Evolutionary conservation across 2,797 vertebrate genomes (phyloP), one percentile per base, ranked within the genome.

Genomic region (Platyrinchus mystaceus): DNA sequence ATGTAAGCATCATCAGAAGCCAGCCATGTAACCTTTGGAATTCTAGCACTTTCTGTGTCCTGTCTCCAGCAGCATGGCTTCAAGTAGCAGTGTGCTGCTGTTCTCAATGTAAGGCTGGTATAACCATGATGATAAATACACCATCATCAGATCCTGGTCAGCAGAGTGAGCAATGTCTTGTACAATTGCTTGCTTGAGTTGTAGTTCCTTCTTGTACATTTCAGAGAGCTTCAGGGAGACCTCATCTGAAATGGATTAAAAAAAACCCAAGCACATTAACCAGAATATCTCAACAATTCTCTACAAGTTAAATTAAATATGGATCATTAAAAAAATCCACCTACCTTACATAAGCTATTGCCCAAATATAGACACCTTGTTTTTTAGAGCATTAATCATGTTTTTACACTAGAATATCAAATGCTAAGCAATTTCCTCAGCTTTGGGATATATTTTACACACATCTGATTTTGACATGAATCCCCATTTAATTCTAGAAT

Each of bases 51-150:
- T 49, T 37, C 99, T 98, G 77, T 99, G 99, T 36, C 99, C 99
- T 0, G 99, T 99, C 97, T 99, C 99, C 59, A 99, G 97, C 80
- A 99, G 98, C 98, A 99, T 98, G 64, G 98, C 97, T 94, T 99
- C 99, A 6, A 99, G 97, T 0, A 97, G 97, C 30, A 99, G 95
- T 82, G 96, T 97, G 95, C 95, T 97, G 83, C 94, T 92, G 8
- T 97, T 95, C 6, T 98, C 98, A 58, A 98, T 91, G 44, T 98
- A 99, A 10, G 99, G 99, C 97, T 99, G 98, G 96, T 99, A 98
- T 32, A 99, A 96, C 99, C 99, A 99, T 7, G 98, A 98, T 1
- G 99, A 99, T 84, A 99, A 96, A 95, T 98, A 98, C 63, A 99
- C 98, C 98, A 99, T 96, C 94, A 97, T 79, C 73, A 99, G 98